These are phyloP conservation scores for Nomada fucata DNA, from an alignment of 2,888 invertebrate species.

Conservation along the genomic window DNA sequence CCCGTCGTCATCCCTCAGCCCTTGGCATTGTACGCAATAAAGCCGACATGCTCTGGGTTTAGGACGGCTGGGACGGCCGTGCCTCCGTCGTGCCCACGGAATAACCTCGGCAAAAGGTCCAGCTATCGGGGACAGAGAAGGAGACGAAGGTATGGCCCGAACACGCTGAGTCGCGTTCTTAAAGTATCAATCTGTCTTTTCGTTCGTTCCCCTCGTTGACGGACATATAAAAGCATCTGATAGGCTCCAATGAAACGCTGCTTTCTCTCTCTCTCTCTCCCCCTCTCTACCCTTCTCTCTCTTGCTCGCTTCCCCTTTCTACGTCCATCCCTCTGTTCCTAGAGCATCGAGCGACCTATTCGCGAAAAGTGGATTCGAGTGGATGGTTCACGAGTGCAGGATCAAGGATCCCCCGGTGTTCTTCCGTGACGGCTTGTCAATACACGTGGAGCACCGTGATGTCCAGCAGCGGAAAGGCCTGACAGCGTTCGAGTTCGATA, in stretches of 20 bases:
- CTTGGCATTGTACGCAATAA: conserved; percentile 18
- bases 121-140: not conserved
- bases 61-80: not conserved
- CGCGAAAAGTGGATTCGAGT: conserved; percentile 33
- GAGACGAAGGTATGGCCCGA: no score
- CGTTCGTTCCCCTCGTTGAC: conserved; percentile 3
- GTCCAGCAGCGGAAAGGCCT: not conserved
- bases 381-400: conserved; percentile 22
- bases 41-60: not conserved
- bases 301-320: not conserved
- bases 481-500: conserved; percentile 4
- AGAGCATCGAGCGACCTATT: conserved; percentile 13
- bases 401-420: conserved; percentile 39
- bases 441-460: conserved; percentile 21
- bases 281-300: not conserved
- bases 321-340: not conserved
- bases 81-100: not conserved
- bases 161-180: conserved; percentile 9
- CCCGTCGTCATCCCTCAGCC: conserved; percentile 1
- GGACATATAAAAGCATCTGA: conserved; percentile 20
- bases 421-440: conserved; percentile 48
- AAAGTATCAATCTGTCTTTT: conserved; percentile 28
- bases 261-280: not conserved
- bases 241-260: conserved; percentile 20
- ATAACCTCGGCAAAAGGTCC: not conserved